Base-by-base conservation (phyloP, 2,113 vertebrate genomes). In the Rhea pennata region DNA sequence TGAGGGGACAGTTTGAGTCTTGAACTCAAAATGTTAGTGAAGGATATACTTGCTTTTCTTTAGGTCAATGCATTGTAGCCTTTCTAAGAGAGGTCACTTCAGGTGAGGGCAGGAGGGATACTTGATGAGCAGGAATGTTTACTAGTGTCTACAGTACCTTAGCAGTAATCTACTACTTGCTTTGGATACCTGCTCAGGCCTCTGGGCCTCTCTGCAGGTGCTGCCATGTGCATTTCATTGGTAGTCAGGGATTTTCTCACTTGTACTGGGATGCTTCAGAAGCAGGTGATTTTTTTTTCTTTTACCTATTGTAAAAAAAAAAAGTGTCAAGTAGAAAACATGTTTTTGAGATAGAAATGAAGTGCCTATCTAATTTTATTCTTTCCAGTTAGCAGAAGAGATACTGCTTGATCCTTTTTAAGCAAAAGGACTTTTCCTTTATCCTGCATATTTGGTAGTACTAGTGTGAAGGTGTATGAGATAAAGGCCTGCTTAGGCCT, bases 51-150 rank as follows among this genome's bases (percentile, higher is more conserved):
- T 83, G 69, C 51, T 70, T 86, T 50, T 91, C 2, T 2, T 81
- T 74, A 80, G 93, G 95, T 91, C 73, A 73, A 33, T 42, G 76
- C 4, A 0, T 19, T 44, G 33, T 15, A 67, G 87, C 27, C 42
- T 71, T 83, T 73, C n/a, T 23, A 36, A 15, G 82, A 7, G 87
- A 96, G 96, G 97, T 98, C 95, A 88, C 75, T 70, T 92, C 93
- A 96, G 97, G 97, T 97, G 96, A 98, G 96, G 94, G 87, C 95
- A 91, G 80, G 66, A 92, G 69, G 86, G 75, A 4, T 4, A 82
- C 66, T 2, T 61, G 84, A 91, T 81, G 66, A 84, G 72, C 87
- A 90, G 95, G 71, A 93, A 74, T 77, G 62, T 82, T 85, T 87
- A 74, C 92, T 84, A 78, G 23, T 89, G 87, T 31, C 84, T 91